Evolutionary conservation across 2,113 vertebrate genomes (phyloP), one percentile per base, ranked within the genome.

Genomic region (Cyprinodon brontotheroides): DNA sequence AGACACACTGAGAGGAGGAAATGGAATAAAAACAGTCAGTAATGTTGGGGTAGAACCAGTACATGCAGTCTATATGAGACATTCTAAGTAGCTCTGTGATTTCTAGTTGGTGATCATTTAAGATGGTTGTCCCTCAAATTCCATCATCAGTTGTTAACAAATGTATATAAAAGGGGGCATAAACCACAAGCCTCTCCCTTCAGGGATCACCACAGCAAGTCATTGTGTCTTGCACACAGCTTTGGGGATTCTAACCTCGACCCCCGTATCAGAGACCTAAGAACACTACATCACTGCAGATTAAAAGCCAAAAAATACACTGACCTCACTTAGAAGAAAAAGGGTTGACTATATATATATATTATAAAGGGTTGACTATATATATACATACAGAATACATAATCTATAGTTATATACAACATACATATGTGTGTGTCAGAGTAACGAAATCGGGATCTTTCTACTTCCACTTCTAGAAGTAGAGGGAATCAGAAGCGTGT

Each of bases 11-110:
- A 80, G 75, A 76, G 74, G 37, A 73, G 70, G 64, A 72, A 82
- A 75, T 62, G 74, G 70, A 89, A 82, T 86, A 89, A 83, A 87
- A 75, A 72, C 65, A 50, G 72, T 62, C 41, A 63, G 74, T 86
- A 73, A 74, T 66, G 53, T 57, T 78, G 70, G 70, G 38, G 3
- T 61, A 48, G 69, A 57, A 68, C n/a, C 63, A 82, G 70, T 37
- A 40, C 36, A 77, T 7, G 70, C 57, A 47, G 64, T 37, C 4
- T 72, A 65, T 69, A 76, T 38, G 65, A 68, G 69, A 45, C 11
- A 37, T 20, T 40, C 59, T 67, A 45, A 9, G 3, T 0, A 10
- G 64, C 45, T 47, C 48, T 86, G 74, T 81, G 75, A 72, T 37
- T n/a, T 65, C 29, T 38, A 3, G 0, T 2, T 22, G 65, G 65